phyloP scores from a whole-genome alignment of 53 echinoderm and acorn worm genomes.

The Echinarachnius parma region DNA sequence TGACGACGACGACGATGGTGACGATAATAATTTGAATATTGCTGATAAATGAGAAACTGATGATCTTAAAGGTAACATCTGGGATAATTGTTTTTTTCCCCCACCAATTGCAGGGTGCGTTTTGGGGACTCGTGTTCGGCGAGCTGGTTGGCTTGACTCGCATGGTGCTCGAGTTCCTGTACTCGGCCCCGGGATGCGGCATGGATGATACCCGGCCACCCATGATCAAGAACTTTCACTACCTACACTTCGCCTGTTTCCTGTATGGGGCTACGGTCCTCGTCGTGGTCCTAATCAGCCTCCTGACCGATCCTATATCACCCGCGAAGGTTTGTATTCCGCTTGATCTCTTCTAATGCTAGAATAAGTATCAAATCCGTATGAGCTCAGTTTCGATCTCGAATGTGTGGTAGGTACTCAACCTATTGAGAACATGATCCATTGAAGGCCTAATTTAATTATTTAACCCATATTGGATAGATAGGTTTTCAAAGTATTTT shows the following conservation, averaged over 20 bases:
- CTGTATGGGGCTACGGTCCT: constrained; percentile 58
- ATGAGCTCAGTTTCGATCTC: no score
- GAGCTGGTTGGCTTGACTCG: constrained; percentile 55
- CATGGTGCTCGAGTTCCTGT: constrained; percentile 64
- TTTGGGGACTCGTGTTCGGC: constrained; percentile 69
- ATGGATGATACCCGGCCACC: constrained; percentile 50
- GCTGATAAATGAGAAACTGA: no score
- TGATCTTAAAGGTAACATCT: no score
- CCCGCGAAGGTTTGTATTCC: constrained; percentile 46
- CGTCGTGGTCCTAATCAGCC: constrained; percentile 45
- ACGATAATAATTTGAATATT: no score
- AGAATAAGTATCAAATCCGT: no score
- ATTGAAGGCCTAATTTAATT: no score
- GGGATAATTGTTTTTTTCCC: no score
- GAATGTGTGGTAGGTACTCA: no score
- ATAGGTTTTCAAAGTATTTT: no score
- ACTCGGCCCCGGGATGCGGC: constrained; percentile 61
- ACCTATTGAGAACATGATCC: no score
- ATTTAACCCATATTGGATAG: no score
- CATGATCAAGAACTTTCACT: constrained; percentile 64
- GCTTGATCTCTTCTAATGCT: neutral
- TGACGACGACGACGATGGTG: no score
- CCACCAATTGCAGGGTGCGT: constrained; percentile 82
- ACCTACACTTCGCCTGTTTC: constrained; percentile 74
- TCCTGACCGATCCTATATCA: constrained; percentile 45